These are phyloP conservation scores for Electrona antarctica DNA, from an alignment of 2,113 vertebrate species.

Conservation along the genomic window DNA sequence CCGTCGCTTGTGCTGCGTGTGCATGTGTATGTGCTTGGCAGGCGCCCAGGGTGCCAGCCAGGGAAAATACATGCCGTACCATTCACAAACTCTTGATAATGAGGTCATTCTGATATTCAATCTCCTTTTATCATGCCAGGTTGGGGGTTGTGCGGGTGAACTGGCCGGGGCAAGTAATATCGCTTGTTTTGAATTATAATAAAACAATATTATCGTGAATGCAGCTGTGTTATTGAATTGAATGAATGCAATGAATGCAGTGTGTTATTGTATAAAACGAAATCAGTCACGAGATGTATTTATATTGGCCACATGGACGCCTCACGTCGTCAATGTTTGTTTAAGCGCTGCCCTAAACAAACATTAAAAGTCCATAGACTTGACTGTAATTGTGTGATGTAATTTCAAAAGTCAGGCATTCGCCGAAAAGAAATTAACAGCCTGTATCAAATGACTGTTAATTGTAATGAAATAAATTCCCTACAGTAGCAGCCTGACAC, in stretches of 20 bases:
- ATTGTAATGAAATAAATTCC: neutral
- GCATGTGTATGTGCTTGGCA: neutral
- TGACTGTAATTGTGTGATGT: too few relatives aligned
- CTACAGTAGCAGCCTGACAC: too few relatives aligned
- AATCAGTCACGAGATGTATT: too few relatives aligned
- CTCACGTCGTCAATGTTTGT: too few relatives aligned
- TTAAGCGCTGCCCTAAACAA: too few relatives aligned
- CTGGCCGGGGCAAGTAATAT: neutral
- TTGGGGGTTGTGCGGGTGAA: neutral
- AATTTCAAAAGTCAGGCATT: too few relatives aligned
- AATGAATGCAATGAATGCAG: too few relatives aligned
- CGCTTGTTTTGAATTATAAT: neutral
- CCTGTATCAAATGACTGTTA: neutral
- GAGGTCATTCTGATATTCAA: conserved; percentile 9
- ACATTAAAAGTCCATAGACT: too few relatives aligned
- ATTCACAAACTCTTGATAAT: neutral
- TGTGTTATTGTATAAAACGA: too few relatives aligned
- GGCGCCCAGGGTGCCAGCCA: neutral
- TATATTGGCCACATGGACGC: too few relatives aligned
- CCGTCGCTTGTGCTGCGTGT: neutral
- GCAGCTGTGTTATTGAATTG: too few relatives aligned
- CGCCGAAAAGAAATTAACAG: neutral
- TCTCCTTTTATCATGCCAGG: neutral
- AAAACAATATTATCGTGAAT: too few relatives aligned
- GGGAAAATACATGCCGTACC: neutral